These are phyloP conservation scores for Saxicola maurus DNA, from an alignment of 2,797 vertebrate genomes.

Conservation along the genomic window DNA sequence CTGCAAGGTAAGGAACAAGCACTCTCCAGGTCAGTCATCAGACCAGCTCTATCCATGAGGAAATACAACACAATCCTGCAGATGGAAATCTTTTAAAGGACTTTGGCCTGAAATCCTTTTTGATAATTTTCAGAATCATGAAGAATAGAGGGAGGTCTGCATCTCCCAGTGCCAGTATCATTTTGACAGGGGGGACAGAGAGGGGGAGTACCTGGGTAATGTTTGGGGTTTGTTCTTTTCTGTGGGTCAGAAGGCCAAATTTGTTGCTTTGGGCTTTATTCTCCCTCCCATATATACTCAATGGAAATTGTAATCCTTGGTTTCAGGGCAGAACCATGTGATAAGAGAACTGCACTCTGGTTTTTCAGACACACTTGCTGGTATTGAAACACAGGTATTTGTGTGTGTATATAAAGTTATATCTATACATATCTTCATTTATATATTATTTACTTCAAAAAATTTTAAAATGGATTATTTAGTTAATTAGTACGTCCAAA, in stretches of 20 bases:
- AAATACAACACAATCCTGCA: neutral
- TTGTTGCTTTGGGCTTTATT: neutral
- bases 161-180: fast-evolving
- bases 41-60: neutral
- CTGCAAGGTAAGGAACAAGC: neutral
- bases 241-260: neutral
- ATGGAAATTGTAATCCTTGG: neutral
- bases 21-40: neutral
- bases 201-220: too few relatives aligned
- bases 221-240: neutral
- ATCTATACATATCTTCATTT: neutral
- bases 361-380: neutral
- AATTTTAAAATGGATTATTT: neutral
- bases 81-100: neutral
- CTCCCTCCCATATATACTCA: neutral
- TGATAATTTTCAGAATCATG: neutral
- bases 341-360: neutral
- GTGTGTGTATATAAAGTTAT: fast-evolving
- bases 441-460: neutral
- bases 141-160: neutral
- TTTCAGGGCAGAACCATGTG: neutral
- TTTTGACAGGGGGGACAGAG: neutral
- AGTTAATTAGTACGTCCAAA: neutral
- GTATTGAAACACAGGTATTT: neutral
- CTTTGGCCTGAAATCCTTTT: neutral